Conservation (phyloP, 2,888 invertebrate species). For the Andrena praecox region DNA sequence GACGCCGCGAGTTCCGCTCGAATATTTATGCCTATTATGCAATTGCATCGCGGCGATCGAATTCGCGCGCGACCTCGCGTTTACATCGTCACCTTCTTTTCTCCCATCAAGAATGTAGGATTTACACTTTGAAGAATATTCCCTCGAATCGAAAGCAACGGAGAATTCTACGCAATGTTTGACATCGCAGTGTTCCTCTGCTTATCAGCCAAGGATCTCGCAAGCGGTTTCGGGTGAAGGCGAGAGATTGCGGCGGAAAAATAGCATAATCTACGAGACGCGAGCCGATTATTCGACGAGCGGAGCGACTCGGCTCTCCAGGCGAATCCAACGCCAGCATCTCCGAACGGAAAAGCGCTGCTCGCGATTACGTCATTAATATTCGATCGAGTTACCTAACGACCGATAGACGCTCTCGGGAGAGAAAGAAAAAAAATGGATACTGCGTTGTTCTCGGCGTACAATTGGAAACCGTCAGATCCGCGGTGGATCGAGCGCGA, state of each 20-base stretch:
- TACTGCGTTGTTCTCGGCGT: conserved; percentile 16
- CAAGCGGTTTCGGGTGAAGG: neutral
- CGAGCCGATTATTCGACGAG: neutral
- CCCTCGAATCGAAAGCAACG: no score
- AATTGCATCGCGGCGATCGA: conserved; percentile 25
- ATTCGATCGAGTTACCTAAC: conserved; percentile 47
- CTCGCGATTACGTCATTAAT: conserved; percentile 53
- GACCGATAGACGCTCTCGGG: neutral
- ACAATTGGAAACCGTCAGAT: neutral
- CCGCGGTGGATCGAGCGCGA: neutral
- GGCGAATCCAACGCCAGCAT: conserved; percentile 31
- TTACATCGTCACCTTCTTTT: neutral
- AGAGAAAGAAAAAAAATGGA: neutral
- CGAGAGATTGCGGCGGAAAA: neutral
- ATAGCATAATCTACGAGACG: conserved; percentile 20
- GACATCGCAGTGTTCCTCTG: neutral
- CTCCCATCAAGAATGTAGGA: neutral
- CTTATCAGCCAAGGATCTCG: neutral
- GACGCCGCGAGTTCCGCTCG: conserved; percentile 18
- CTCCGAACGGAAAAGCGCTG: conserved; percentile 22
- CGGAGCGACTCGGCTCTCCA: neutral
- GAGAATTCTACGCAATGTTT: no score
- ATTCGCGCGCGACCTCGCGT: neutral
- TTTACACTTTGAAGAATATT: no score
- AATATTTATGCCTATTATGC: conserved; percentile 26